Evolutionary conservation across 2,888 invertebrate species (phyloP).

Genomic region (Atethmia centrago): DNA sequence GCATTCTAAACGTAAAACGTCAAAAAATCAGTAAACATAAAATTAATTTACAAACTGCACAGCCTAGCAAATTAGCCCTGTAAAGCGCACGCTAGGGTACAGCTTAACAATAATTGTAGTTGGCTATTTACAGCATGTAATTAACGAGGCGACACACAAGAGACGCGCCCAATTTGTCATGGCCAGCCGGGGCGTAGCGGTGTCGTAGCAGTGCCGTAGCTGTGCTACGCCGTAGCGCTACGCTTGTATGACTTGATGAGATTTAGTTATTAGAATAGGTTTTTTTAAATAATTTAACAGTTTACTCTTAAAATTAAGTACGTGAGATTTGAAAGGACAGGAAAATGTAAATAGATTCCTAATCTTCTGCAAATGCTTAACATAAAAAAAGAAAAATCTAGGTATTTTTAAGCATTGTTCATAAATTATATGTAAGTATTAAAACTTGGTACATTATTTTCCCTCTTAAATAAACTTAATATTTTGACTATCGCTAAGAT

Average conservation of each 20-base stretch:
- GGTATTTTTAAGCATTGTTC: too few species aligned
- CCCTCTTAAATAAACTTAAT: too few species aligned
- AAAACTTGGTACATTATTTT: too few species aligned
- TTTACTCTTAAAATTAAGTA: neutral
- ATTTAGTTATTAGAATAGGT: constrained; percentile 30
- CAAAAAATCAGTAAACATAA: constrained; percentile 11
- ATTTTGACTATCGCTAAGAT: neutral
- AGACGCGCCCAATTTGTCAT: constrained; percentile 81
- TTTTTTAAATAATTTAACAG: neutral
- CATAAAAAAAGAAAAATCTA: neutral
- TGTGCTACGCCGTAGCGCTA: constrained; percentile 62
- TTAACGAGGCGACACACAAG: constrained; percentile 78
- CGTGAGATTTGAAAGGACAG: neutral
- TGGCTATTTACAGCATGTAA: constrained; percentile 77
- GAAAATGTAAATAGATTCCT: neutral
- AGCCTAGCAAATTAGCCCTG: constrained; percentile 56
- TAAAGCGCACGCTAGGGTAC: constrained; percentile 67
- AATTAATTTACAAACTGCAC: constrained; percentile 45
- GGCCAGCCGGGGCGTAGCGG: constrained; percentile 68
- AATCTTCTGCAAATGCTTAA: neutral
- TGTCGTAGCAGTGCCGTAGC: constrained; percentile 64
- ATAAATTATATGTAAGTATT: too few species aligned
- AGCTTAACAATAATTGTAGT: constrained; percentile 78
- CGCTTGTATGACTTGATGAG: constrained; percentile 42
- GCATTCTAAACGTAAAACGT: neutral